These are phyloP conservation scores for Trissolcus basalis DNA, from an alignment of 1,140 invertebrate genomes.

Conservation along the genomic window DNA sequence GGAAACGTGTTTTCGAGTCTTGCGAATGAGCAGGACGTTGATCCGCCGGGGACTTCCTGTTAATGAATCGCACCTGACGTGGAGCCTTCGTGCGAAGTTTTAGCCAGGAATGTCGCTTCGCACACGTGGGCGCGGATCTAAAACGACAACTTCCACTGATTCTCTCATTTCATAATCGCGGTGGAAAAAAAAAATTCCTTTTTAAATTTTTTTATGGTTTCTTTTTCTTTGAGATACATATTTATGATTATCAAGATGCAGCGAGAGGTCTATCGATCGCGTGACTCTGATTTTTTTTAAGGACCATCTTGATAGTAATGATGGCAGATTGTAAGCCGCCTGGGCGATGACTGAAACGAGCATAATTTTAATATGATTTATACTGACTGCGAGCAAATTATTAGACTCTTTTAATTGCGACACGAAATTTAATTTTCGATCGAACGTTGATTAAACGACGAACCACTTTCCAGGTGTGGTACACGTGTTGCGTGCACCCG, in stretches of 20 bases:
- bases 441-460: too few relatives aligned
- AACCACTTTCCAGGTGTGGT: too few relatives aligned
- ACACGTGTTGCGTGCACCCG: too few relatives aligned
- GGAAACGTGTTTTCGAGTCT: conserved; percentile 32
- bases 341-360: conserved; percentile 26
- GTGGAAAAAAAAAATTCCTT: background rate
- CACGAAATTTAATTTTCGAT: too few relatives aligned
- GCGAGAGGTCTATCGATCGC: conserved; percentile 36
- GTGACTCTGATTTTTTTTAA: background rate
- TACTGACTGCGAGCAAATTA: too few relatives aligned
- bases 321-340: conserved; percentile 13
- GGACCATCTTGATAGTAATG: conserved; percentile 21
- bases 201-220: too few relatives aligned
- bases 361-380: conserved; percentile 15
- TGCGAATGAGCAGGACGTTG: conserved; percentile 52
- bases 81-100: conserved; percentile 52
- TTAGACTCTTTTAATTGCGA: too few relatives aligned
- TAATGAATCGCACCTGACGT: conserved; percentile 53
- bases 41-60: conserved; percentile 54
- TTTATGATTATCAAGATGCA: conserved; percentile 40
- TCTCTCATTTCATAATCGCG: conserved; percentile 37
- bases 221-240: background rate
- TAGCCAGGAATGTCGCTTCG: conserved; percentile 41
- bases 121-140: conserved; percentile 45
- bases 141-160: conserved; percentile 48